phyloP scores from a whole-genome alignment of 2,888 invertebrate genomes.

The Seira ritae region DNA sequence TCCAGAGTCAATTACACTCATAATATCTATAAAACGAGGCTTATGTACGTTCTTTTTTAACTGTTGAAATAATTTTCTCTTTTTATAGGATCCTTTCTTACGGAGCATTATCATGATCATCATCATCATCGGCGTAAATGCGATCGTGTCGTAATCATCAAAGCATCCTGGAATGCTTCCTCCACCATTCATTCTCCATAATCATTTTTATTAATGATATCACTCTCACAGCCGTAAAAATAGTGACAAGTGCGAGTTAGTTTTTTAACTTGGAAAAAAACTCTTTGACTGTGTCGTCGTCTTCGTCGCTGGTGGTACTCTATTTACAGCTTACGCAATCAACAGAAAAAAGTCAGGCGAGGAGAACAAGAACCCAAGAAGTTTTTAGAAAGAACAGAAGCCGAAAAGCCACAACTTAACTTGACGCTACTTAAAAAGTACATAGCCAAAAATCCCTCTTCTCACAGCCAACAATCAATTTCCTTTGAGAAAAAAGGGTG shows the following conservation, averaged over 20 bases:
- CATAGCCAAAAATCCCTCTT: too few relatives aligned
- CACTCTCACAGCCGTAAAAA: conserved; percentile 13
- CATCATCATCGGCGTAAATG: not conserved
- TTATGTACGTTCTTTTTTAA: too few relatives aligned
- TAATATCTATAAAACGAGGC: too few relatives aligned
- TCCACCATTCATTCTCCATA: too few relatives aligned
- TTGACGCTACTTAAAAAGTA: too few relatives aligned
- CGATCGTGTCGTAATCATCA: not conserved
- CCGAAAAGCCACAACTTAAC: conserved; percentile 4
- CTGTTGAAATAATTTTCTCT: too few relatives aligned
- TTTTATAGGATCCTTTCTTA: not conserved
- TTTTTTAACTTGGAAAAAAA: conserved; percentile 25
- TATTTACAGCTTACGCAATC: conserved; percentile 54
- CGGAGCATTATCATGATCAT: conserved; percentile 22
- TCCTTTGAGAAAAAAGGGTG: conserved; percentile 49
- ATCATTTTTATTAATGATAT: too few relatives aligned
- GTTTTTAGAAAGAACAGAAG: conserved; percentile 37
- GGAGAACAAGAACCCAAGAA: too few relatives aligned
- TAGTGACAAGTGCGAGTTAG: conserved; percentile 25
- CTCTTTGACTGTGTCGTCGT: conserved; percentile 33
- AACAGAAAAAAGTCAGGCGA: conserved; percentile 28
- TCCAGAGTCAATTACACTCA: too few relatives aligned
- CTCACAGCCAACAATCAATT: conserved; percentile 18
- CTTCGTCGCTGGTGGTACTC: conserved; percentile 39
- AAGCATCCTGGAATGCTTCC: conserved; percentile 38